phyloP scores from a whole-genome alignment of 1,140 invertebrate genomes.

The Drosophila busckii region DNA sequence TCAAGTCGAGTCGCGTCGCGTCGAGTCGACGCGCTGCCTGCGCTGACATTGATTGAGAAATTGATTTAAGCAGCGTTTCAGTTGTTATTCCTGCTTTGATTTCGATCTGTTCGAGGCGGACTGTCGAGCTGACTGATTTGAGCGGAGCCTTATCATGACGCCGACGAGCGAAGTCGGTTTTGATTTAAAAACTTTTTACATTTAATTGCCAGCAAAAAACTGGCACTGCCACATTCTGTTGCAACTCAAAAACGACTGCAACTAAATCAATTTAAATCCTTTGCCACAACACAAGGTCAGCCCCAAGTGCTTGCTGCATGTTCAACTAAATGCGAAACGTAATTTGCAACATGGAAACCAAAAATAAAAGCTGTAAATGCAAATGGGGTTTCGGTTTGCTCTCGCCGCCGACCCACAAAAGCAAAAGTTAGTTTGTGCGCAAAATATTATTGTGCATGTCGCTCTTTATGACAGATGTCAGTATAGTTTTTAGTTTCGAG shows the following conservation, averaged over 20 bases:
- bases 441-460: conserved; percentile 23
- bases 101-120: conserved; percentile 42
- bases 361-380: conserved; percentile 9
- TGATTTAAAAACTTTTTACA: conserved; percentile 38
- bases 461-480: conserved; percentile 39
- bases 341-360: conserved; percentile 36
- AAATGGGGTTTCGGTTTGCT: conserved; percentile 15
- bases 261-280: conserved; percentile 32
- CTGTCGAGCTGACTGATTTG: conserved; percentile 18
- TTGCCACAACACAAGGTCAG: neutral
- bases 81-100: conserved; percentile 47
- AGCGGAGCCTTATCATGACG: no score
- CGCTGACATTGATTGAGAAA: conserved; percentile 75
- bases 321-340: conserved; percentile 41
- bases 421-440: conserved; percentile 27
- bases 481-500: conserved; percentile 10
- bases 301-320: conserved; percentile 12
- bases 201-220: conserved; percentile 35
- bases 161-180: no score
- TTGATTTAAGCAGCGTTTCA: conserved; percentile 73
- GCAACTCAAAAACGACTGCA: conserved; percentile 13
- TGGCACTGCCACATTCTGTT: neutral
- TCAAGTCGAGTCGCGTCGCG: neutral
- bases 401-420: no score
- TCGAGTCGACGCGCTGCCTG: neutral